These are phyloP conservation scores for Rotaria magnacalcarata DNA, from an alignment of 2,888 invertebrate genomes.

Conservation along the genomic window DNA sequence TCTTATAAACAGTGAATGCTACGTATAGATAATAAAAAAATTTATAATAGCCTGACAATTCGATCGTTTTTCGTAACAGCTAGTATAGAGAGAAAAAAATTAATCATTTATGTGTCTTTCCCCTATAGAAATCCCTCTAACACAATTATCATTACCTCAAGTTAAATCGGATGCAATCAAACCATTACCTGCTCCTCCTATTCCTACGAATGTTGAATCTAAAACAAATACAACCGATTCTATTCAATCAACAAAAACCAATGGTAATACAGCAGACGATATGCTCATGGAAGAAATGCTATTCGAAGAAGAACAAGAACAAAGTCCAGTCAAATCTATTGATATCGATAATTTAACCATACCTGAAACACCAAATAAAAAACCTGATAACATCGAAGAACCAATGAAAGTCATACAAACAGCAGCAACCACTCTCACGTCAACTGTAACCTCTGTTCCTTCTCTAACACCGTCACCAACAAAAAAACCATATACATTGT, in stretches of 20 bases:
- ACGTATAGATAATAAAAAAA: too few relatives aligned
- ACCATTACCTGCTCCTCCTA: background rate
- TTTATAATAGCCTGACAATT: too few relatives aligned
- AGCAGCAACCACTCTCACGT: too few relatives aligned
- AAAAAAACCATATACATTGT: constrained; percentile 27
- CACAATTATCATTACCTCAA: background rate
- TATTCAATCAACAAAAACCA: background rate
- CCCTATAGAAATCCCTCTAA: too few relatives aligned
- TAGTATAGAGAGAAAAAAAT: too few relatives aligned
- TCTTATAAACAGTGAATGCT: too few relatives aligned
- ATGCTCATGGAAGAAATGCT: background rate
- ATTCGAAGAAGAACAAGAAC: constrained; percentile 16
- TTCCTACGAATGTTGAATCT: background rate
- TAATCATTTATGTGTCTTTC: too few relatives aligned
- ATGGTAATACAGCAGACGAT: background rate
- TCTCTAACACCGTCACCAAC: background rate
- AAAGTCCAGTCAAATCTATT: background rate
- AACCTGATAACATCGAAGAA: background rate
- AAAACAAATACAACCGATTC: background rate
- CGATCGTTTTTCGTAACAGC: too few relatives aligned
- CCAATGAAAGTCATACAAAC: background rate
- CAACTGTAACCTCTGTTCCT: background rate
- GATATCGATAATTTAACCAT: background rate
- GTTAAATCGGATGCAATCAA: background rate
- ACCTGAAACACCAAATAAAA: background rate